Evolutionary conservation across 2,888 invertebrate species (phyloP).

Genomic region (Cantharis lateralis): DNA sequence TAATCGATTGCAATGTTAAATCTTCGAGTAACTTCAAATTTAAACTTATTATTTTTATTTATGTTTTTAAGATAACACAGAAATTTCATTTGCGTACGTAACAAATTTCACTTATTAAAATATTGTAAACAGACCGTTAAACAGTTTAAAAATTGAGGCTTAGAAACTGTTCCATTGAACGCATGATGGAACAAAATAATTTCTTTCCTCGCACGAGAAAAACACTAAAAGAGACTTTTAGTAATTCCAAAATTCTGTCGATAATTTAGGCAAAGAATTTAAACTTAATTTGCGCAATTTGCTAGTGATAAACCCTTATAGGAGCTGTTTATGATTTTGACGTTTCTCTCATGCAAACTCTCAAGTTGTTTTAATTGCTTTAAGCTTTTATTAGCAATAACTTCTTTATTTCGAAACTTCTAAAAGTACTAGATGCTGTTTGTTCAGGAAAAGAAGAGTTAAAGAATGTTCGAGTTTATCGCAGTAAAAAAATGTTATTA

Average conservation of each 20-base stretch:
- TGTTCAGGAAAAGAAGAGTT: not conserved
- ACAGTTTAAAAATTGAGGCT: not conserved
- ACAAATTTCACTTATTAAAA: not conserved
- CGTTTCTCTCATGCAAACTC: not conserved
- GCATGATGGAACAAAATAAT: not conserved
- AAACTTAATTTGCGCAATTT: not conserved
- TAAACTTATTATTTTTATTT: not conserved
- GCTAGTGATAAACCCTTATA: not conserved
- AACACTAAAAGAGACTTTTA: not conserved
- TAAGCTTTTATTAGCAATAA: not conserved
- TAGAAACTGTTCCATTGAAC: slow-evolving; percentile 1
- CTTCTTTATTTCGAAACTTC: not conserved
- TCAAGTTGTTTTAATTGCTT: not conserved
- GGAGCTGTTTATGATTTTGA: not conserved
- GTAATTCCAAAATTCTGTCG: not conserved
- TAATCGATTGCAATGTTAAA: not conserved
- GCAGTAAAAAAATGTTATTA: not conserved
- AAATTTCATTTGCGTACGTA: not conserved
- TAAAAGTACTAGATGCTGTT: not conserved
- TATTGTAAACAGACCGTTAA: slow-evolving; percentile 13
- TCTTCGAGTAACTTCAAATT: too few species aligned
- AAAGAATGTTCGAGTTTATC: not conserved
- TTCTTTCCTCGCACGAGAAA: not conserved
- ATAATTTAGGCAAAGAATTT: not conserved
- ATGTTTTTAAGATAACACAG: not conserved